Evolutionary conservation across 1,140 invertebrate species (phyloP), one percentile per base, ranked within the genome.

Genomic region (Hydropsyche tenuis): DNA sequence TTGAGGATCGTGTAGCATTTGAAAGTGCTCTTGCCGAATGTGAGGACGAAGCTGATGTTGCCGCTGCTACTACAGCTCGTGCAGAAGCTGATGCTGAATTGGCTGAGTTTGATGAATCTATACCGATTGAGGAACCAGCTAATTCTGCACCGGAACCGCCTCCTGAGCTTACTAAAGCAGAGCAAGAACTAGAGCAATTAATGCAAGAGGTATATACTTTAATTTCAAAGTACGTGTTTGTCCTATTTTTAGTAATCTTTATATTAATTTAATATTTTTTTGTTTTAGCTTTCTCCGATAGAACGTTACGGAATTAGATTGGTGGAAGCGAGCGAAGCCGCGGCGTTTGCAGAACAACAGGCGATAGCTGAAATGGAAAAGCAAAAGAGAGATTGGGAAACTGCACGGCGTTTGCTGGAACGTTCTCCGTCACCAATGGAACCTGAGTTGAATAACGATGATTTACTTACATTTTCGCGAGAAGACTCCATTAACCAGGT

Each of bases 51-150:
- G 92, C 92, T 46, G 96, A 99, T 86, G 94, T 96, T 1, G 90
- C 92, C 73, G 97, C 96, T 6, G 95, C 96, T 1, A 90, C 90
- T 81, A 94, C 90, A 5, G 96, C 95, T 0, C 93, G 94, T 79
- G 95, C 95, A 2, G 97, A 99, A 85, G 94, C 93, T 72, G 94
- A 93, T 51, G 96, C 94, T 12, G 96, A 98, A 82, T 85, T 98
- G 72, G 96, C 94, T 0, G 96, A 98, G 83, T 99, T 98, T 85
- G 96, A 99, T 86, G 97, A 99, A 85, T 94, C 91, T 80, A 95
- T 97, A 85, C 95, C 96, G n/a, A 87, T 96, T 56, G 92, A 93
- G 48, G 91, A 92, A 9, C 87, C 88, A 25, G 56, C 23, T 23
- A 60, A 60, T 90, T 90, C 37, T 86, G 79, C 45, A 82, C 37